These are phyloP conservation scores for Pyrrhia umbra DNA, from an alignment of 2,888 invertebrate species.

Conservation along the genomic window DNA sequence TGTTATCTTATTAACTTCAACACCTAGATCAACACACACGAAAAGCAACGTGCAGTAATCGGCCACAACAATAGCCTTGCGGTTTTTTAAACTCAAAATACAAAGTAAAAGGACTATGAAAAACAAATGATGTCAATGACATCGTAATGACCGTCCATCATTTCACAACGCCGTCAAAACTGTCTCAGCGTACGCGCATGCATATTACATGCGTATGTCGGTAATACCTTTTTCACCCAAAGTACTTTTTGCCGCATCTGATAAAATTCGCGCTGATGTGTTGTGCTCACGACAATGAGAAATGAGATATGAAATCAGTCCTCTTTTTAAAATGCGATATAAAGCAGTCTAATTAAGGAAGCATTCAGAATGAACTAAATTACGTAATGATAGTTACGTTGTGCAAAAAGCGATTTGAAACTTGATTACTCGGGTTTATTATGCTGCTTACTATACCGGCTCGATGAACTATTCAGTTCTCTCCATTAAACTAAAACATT, in stretches of 20 bases:
- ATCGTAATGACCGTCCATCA: slow-evolving; percentile 81
- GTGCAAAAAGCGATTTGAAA: slow-evolving; percentile 63
- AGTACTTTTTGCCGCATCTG: slow-evolving; percentile 75
- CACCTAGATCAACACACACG: slow-evolving; percentile 16
- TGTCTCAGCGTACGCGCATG: slow-evolving; percentile 70
- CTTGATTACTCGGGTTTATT: slow-evolving; percentile 61
- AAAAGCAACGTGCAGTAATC: slow-evolving; percentile 64
- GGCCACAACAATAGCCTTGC: slow-evolving; percentile 71
- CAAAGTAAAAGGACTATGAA: slow-evolving; percentile 71
- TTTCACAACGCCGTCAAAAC: slow-evolving; percentile 78
- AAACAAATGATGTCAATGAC: slow-evolving; percentile 86
- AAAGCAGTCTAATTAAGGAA: slow-evolving; percentile 61
- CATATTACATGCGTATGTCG: slow-evolving; percentile 59
- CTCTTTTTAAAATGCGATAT: slow-evolving; percentile 60
- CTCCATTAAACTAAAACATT: slow-evolving; percentile 74
- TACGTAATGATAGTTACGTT: slow-evolving; percentile 60
- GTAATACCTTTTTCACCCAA: slow-evolving; percentile 62
- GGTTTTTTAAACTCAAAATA: slow-evolving; percentile 69
- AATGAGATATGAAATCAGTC: slow-evolving; percentile 65
- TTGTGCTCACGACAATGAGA: slow-evolving; percentile 72
- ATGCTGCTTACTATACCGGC: slow-evolving; percentile 57
- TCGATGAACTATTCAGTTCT: slow-evolving; percentile 67
- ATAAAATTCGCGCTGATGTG: slow-evolving; percentile 80
- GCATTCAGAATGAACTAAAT: slow-evolving; percentile 59
- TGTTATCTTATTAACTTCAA: slow-evolving; percentile 10